phyloP scores from a whole-genome alignment of 1,140 invertebrate genomes.

The Lethrus apterus region DNA sequence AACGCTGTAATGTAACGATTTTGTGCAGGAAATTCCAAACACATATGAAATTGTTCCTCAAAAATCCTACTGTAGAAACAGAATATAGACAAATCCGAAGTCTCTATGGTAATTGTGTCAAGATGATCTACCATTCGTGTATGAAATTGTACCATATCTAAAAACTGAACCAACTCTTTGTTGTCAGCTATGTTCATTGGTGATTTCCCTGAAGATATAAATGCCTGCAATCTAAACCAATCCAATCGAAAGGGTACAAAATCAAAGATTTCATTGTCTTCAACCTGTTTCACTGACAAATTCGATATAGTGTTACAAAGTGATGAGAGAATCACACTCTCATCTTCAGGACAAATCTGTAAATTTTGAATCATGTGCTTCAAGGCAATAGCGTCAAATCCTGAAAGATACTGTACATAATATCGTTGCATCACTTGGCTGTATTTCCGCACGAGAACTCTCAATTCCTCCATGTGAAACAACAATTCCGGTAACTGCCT shows the following conservation, averaged over 20 bases:
- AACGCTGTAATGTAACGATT: slow-evolving; percentile 97
- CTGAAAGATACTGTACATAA: slow-evolving; percentile 93
- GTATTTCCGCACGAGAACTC: slow-evolving; percentile 78
- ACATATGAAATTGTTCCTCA: slow-evolving; percentile 98
- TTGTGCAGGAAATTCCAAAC: slow-evolving; percentile 95
- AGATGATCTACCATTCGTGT: slow-evolving; percentile 97
- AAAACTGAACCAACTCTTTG: slow-evolving; percentile 76
- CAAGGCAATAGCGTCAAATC: slow-evolving; percentile 89
- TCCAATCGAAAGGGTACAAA: slow-evolving; percentile 86
- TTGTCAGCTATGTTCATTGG: slow-evolving; percentile 80
- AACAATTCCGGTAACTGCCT: slow-evolving; percentile 93
- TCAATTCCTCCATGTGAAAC: slow-evolving; percentile 96
- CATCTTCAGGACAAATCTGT: slow-evolving; percentile 84
- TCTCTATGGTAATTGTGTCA: slow-evolving; percentile 95
- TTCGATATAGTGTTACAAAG: slow-evolving; percentile 83
- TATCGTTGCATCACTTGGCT: slow-evolving; percentile 81
- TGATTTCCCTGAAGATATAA: slow-evolving; percentile 80
- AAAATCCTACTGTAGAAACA: slow-evolving; percentile 97
- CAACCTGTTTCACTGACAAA: slow-evolving; percentile 90
- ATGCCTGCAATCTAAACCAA: slow-evolving; percentile 96
- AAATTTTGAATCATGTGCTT: slow-evolving; percentile 87
- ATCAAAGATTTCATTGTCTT: slow-evolving; percentile 94
- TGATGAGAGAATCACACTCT: slow-evolving; percentile 88
- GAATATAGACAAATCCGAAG: slow-evolving; percentile 94
- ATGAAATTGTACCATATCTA: slow-evolving; percentile 96